phyloP scores from a whole-genome alignment of 2,113 vertebrate species.

The Xerus inauris region DNA sequence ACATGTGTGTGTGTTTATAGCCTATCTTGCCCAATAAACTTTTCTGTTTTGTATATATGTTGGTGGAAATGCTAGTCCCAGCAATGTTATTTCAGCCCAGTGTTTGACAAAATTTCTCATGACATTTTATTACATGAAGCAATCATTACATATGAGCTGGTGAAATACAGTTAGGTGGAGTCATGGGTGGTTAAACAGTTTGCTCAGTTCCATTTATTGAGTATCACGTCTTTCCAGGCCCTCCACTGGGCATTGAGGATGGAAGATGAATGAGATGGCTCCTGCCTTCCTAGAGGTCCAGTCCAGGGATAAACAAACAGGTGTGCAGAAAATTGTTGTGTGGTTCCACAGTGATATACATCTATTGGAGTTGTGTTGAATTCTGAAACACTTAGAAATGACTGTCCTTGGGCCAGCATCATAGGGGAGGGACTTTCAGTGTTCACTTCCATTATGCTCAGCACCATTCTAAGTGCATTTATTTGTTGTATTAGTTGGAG shows the following conservation, averaged over 20 bases:
- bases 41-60: neutral
- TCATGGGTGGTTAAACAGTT: neutral
- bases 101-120: neutral
- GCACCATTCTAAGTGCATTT: neutral
- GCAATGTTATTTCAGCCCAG: neutral
- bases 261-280: neutral
- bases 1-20: neutral
- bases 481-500: neutral
- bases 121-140: conserved; percentile 14
- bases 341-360: neutral
- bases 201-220: neutral
- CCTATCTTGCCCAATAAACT: neutral
- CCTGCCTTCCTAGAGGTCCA: neutral
- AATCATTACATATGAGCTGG: neutral
- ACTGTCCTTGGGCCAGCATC: neutral
- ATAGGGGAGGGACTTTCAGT: neutral
- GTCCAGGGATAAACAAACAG: neutral
- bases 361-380: neutral
- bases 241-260: neutral
- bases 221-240: neutral
- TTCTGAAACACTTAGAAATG: neutral
- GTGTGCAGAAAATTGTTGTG: neutral
- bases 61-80: neutral
- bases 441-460: neutral
- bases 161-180: neutral